A percentile compares a stretch with the other conserved stretches of the same genome.
Evolutionary conservation across 1,140 invertebrate species (phyloP).

Genomic region (Brachionus rubens): DNA sequence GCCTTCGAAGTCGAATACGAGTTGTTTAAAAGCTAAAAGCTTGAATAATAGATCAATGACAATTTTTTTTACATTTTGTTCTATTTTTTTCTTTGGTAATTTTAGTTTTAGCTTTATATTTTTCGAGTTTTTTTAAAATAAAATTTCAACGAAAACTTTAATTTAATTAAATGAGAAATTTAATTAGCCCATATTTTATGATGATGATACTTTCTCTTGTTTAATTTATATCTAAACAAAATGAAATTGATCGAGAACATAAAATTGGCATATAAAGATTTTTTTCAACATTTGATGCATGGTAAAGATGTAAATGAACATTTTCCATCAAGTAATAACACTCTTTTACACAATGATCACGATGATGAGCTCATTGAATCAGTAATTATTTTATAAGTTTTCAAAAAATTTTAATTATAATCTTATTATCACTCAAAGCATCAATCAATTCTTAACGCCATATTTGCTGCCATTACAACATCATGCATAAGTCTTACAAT

Average conservation of each 20-base stretch:
- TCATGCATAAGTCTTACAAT: conserved; percentile 4
- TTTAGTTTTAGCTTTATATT: too few relatives aligned
- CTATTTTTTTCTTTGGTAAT: too few relatives aligned
- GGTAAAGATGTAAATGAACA: not conserved
- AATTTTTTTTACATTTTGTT: too few relatives aligned
- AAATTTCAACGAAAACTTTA: too few relatives aligned
- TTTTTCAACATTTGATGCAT: conserved; percentile 31
- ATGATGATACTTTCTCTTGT: too few relatives aligned
- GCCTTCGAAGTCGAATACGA: too few relatives aligned
- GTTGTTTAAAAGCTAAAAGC: too few relatives aligned
- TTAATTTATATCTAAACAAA: too few relatives aligned
- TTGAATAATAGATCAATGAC: too few relatives aligned
- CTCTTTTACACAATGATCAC: not conserved
- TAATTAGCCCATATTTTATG: too few relatives aligned
- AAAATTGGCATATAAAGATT: not conserved
- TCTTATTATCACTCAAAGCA: not conserved
- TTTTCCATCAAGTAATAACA: not conserved
- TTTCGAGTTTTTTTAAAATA: too few relatives aligned
- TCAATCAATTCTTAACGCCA: conserved; percentile 14
- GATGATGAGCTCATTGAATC: conserved; percentile 11
- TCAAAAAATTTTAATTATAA: not conserved
- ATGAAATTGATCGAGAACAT: not conserved
- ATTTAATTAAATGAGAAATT: not conserved
- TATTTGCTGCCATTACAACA: conserved; percentile 7
- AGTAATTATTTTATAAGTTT: not conserved